Evolutionary conservation across 1,140 invertebrate genomes (phyloP).

Genomic region (Babylonia areolata): DNA sequence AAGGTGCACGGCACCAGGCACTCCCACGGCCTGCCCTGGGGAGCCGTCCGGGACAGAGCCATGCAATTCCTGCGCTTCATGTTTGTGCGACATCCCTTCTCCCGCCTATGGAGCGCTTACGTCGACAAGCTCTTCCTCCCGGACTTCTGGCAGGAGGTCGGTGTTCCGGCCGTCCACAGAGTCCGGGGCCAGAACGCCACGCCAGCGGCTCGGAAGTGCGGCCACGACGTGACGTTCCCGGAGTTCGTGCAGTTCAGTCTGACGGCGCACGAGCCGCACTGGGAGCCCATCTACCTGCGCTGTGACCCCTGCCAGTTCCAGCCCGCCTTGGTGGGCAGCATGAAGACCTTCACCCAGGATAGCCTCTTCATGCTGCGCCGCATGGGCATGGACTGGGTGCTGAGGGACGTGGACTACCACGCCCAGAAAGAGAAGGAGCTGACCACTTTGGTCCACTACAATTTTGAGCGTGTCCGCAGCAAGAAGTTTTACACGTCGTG

Average conservation of each 20-base stretch:
- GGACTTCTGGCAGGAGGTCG: constrained; percentile 34
- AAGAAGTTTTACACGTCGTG: not conserved
- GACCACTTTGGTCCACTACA: constrained; percentile 15
- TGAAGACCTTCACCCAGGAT: constrained; percentile 35
- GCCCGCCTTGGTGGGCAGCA: constrained; percentile 12
- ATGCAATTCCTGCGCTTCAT: constrained; percentile 10
- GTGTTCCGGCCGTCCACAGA: not conserved
- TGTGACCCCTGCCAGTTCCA: constrained; percentile 34
- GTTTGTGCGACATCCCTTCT: constrained; percentile 37
- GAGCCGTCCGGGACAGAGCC: not conserved
- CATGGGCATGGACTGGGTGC: constrained; percentile 24
- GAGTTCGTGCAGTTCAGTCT: constrained; percentile 25
- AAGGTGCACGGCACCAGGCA: not conserved
- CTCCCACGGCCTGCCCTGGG: constrained; percentile 12
- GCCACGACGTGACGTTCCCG: constrained; percentile 20
- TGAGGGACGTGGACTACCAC: constrained; percentile 9
- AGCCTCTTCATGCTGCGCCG: constrained; percentile 1
- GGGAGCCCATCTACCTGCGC: constrained; percentile 10
- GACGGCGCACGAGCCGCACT: constrained; percentile 11
- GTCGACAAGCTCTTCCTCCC: constrained; percentile 40
- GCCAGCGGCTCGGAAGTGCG: not conserved
- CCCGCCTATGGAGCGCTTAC: constrained; percentile 40
- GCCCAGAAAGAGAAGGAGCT: constrained; percentile 26
- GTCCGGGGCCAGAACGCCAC: not conserved
- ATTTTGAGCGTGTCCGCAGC: constrained; percentile 11